Evolutionary conservation across 2,888 invertebrate genomes (phyloP).

Genomic region (Alentia gelatinosa): DNA sequence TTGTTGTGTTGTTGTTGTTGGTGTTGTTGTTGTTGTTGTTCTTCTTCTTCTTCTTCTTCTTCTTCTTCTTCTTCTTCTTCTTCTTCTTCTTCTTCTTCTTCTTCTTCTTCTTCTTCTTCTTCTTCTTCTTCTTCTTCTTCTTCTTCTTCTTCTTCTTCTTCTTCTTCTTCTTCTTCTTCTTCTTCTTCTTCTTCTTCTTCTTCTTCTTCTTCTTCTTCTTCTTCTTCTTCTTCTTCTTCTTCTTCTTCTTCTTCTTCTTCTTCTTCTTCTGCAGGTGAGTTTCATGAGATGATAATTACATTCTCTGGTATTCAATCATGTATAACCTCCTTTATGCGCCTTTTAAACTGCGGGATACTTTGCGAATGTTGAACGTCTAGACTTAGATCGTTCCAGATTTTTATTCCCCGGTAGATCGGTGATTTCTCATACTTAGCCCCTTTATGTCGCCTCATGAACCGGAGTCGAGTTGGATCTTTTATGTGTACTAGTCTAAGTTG

Average conservation of each 20-base stretch:
- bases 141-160: neutral
- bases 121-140: neutral
- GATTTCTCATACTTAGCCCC: too few species aligned
- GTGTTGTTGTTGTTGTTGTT: too few species aligned
- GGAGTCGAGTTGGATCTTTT: too few species aligned
- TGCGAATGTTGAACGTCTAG: too few species aligned
- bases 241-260: neutral
- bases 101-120: neutral
- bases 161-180: neutral
- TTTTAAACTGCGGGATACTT: too few species aligned
- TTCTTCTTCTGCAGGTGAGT: neutral
- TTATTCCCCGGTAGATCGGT: too few species aligned
- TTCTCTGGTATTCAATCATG: too few species aligned
- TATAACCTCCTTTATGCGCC: too few species aligned
- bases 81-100: neutral
- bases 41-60: neutral
- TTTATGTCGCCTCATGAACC: too few species aligned
- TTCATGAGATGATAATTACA: neutral
- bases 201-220: neutral
- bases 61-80: neutral
- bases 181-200: neutral
- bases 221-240: neutral
- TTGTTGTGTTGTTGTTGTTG: too few species aligned
- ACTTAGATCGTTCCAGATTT: too few species aligned
- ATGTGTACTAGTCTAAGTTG: too few species aligned